phyloP scores from a whole-genome alignment of 1,140 invertebrate species.

The Ephestia elutella region DNA sequence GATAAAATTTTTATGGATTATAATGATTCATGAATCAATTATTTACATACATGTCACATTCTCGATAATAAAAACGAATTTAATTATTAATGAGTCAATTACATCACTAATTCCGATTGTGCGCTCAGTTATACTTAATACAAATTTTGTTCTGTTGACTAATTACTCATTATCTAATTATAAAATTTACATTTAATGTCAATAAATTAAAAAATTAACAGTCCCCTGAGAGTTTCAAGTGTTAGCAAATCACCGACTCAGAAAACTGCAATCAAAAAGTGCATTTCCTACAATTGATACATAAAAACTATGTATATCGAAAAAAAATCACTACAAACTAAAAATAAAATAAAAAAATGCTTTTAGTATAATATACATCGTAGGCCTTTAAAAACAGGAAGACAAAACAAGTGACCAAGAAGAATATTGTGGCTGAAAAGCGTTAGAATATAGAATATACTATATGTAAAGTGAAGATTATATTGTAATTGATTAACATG shows the following conservation, averaged over 20 bases:
- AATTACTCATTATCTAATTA: neutral
- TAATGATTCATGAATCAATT: conserved; percentile 1
- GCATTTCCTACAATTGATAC: conserved; percentile 14
- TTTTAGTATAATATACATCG: conserved; percentile 15
- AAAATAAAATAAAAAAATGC: conserved; percentile 18
- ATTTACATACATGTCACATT: neutral
- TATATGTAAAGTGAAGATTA: too few relatives aligned
- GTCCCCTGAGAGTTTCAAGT: neutral
- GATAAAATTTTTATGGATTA: neutral
- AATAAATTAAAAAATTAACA: neutral
- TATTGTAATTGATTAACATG: too few relatives aligned
- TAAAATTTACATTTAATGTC: neutral
- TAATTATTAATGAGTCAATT: neutral
- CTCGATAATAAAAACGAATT: too few relatives aligned
- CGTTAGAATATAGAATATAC: neutral
- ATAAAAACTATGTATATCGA: conserved; percentile 17
- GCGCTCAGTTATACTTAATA: neutral
- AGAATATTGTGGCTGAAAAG: neutral
- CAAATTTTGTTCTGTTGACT: neutral
- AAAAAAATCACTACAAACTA: conserved; percentile 21
- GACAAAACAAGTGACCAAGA: conserved; percentile 21
- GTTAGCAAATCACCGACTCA: neutral
- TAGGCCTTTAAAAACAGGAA: conserved; percentile 24
- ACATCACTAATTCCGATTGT: neutral
- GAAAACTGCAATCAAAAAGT: conserved; percentile 7